Evolutionary conservation across 2,888 invertebrate genomes (phyloP).

Genomic region (Pinctada fucata): DNA sequence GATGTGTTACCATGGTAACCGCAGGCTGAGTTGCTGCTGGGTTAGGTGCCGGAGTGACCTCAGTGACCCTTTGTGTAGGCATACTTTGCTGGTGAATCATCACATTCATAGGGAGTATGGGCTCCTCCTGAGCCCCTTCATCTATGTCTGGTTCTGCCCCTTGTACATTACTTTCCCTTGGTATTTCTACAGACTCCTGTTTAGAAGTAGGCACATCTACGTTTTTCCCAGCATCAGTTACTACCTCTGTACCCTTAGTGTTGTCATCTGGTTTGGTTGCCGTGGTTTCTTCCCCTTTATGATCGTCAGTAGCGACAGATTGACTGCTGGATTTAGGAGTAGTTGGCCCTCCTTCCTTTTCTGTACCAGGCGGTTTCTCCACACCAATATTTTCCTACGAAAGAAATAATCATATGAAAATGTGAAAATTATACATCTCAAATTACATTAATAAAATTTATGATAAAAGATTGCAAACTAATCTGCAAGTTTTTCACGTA

Average conservation of each 20-base stretch:
- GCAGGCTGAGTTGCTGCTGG: neutral
- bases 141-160: too few species aligned
- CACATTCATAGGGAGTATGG: constrained; percentile 44
- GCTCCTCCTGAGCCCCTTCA: constrained; percentile 37
- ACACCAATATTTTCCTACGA: neutral
- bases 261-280: too few species aligned
- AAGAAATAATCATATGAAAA: too few species aligned
- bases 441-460: too few species aligned
- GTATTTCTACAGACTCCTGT: too few species aligned
- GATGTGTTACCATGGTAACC: neutral
- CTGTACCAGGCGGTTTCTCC: constrained; percentile 18
- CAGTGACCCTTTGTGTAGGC: constrained; percentile 11
- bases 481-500: too few species aligned
- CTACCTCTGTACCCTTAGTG: too few species aligned
- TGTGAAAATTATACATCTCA: too few species aligned
- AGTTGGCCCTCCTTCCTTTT: neutral
- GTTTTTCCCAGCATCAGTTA: too few species aligned
- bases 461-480: too few species aligned
- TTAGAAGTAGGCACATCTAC: too few species aligned
- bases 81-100: constrained; percentile 42
- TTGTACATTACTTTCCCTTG: too few species aligned
- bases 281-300: neutral
- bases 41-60: neutral
- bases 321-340: neutral
- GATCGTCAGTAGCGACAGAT: neutral